Conservation (phyloP, 2,888 invertebrate genomes). For the Quadriops clusia region DNA sequence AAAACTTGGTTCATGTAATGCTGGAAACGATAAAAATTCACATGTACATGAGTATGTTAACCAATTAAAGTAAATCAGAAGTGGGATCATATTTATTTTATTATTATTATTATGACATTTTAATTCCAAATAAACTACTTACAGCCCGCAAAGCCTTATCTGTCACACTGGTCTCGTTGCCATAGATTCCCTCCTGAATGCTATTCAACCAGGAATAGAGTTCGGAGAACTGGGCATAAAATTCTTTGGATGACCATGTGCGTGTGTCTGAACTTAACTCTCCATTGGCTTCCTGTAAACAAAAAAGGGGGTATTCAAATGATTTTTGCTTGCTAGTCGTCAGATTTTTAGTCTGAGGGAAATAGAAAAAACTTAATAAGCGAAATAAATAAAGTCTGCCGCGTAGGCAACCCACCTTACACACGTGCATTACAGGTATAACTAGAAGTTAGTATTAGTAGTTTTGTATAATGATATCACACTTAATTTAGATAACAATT, state of each 20-base stretch:
- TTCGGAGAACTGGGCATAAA: conserved; percentile 67
- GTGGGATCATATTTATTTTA: neutral
- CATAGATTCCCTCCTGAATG: conserved; percentile 65
- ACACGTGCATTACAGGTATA: too few relatives aligned
- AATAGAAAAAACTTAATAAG: too few relatives aligned
- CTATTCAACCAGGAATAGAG: conserved; percentile 71
- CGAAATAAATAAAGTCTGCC: too few relatives aligned
- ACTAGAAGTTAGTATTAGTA: too few relatives aligned
- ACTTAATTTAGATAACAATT: too few relatives aligned
- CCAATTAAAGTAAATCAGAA: conserved; percentile 9
- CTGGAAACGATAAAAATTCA: conserved; percentile 38
- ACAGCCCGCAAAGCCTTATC: conserved; percentile 59
- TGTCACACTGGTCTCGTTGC: conserved; percentile 57
- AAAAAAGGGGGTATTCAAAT: conserved; percentile 10
- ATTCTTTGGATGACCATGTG: conserved; percentile 65
- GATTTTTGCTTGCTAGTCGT: too few relatives aligned
- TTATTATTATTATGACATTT: neutral
- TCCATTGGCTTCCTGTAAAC: conserved; percentile 59
- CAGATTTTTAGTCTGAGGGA: too few relatives aligned
- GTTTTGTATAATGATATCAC: too few relatives aligned
- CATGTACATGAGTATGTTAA: conserved; percentile 6
- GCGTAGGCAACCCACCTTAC: too few relatives aligned
- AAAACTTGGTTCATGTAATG: conserved; percentile 64
- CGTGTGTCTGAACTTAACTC: conserved; percentile 56
- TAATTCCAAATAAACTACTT: conserved; percentile 23